Evolutionary conservation across 2,113 vertebrate genomes (phyloP).

Genomic region (Jaculus jaculus): DNA sequence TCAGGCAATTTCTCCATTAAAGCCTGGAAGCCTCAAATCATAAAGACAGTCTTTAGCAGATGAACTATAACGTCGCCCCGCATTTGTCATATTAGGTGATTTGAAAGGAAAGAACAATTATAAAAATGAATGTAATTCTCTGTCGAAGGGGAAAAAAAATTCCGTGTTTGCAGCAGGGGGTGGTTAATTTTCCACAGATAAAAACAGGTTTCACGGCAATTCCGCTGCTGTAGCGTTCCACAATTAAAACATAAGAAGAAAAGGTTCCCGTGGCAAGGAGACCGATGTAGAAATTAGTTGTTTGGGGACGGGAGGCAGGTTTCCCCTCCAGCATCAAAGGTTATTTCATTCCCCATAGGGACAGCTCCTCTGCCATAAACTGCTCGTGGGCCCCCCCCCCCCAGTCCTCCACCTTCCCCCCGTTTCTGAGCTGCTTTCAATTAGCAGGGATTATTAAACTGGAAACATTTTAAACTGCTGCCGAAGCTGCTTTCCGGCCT

Average conservation of each 20-base stretch:
- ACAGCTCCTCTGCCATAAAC: neutral
- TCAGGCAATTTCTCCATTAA: slow-evolving; percentile 81
- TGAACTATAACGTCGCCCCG: slow-evolving; percentile 68
- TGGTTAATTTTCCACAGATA: slow-evolving; percentile 76
- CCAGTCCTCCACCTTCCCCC: neutral
- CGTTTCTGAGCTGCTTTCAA: slow-evolving; percentile 64
- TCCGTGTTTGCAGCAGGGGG: slow-evolving; percentile 76
- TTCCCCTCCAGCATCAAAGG: slow-evolving; percentile 39
- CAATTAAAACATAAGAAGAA: slow-evolving; percentile 72
- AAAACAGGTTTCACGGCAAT: slow-evolving; percentile 66
- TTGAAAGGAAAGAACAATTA: slow-evolving; percentile 83
- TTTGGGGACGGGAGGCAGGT: neutral
- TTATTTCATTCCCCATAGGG: slow-evolving; percentile 46
- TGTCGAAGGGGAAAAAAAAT: slow-evolving; percentile 57
- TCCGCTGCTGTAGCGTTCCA: slow-evolving; percentile 62
- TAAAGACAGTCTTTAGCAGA: slow-evolving; percentile 79
- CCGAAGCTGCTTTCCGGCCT: slow-evolving; percentile 61
- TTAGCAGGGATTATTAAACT: slow-evolving; percentile 79
- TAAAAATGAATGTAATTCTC: slow-evolving; percentile 79
- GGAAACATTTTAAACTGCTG: slow-evolving; percentile 73
- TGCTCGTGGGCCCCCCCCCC: neutral
- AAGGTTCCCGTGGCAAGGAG: slow-evolving; percentile 49
- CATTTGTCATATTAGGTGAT: slow-evolving; percentile 81
- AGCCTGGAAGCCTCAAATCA: slow-evolving; percentile 75
- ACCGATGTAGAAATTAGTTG: slow-evolving; percentile 66